Evolutionary conservation across 2,888 invertebrate genomes (phyloP).

Genomic region (Eristalis tenax): DNA sequence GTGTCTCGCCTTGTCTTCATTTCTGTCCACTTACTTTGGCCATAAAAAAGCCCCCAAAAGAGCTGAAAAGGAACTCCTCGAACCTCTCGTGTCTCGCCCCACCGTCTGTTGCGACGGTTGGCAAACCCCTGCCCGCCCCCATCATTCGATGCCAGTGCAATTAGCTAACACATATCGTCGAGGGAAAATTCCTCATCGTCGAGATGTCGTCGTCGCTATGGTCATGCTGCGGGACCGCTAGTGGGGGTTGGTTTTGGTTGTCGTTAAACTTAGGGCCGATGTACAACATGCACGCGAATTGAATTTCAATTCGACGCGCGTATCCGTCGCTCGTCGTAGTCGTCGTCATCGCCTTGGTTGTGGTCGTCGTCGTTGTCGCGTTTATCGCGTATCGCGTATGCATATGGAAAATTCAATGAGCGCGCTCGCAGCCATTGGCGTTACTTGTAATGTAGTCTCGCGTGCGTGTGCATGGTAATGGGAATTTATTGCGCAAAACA

Average conservation of each 20-base stretch:
- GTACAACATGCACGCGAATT: constrained; percentile 71
- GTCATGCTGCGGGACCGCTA: background rate
- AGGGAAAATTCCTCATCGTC: constrained; percentile 66
- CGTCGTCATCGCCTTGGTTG: too few species aligned
- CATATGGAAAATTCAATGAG: constrained; percentile 48
- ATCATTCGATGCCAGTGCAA: constrained; percentile 52
- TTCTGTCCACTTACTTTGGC: constrained; percentile 65
- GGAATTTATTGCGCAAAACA: constrained; percentile 68
- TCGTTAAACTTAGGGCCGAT: constrained; percentile 68
- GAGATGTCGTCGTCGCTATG: constrained; percentile 23
- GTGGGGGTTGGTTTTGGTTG: background rate
- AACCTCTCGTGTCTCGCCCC: background rate
- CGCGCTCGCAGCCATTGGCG: constrained; percentile 53
- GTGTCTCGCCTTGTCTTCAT: constrained; percentile 68
- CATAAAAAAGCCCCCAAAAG: constrained; percentile 43
- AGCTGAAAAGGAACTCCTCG: constrained; percentile 22
- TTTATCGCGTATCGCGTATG: constrained; percentile 55
- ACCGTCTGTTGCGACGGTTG: constrained; percentile 5
- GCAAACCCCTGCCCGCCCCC: background rate
- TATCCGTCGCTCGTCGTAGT: constrained; percentile 58
- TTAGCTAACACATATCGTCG: constrained; percentile 69
- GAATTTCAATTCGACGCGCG: constrained; percentile 69
- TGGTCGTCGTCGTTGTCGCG: constrained; percentile 48
- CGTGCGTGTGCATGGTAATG: constrained; percentile 70
- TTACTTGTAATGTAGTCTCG: constrained; percentile 65